These are phyloP conservation scores for Notolepis coatsorum DNA, from an alignment of 2,797 vertebrate species.

Conservation along the genomic window DNA sequence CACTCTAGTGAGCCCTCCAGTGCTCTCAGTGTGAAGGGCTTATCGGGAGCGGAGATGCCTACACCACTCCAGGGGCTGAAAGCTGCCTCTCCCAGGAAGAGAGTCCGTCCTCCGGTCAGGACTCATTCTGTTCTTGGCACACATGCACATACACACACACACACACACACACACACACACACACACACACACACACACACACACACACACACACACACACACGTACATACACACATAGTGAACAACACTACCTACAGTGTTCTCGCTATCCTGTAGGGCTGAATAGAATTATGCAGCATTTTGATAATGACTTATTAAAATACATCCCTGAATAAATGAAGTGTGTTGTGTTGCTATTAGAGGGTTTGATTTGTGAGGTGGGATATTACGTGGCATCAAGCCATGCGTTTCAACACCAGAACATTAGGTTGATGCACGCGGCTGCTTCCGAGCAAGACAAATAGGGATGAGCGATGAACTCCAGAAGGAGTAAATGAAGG, in stretches of 20 bases:
- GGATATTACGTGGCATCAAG: conserved; percentile 76
- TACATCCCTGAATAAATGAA: conserved; percentile 80
- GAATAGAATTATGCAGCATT: conserved; percentile 77
- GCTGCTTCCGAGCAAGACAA: conserved; percentile 69
- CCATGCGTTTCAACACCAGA: conserved; percentile 79
- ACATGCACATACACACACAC: neutral
- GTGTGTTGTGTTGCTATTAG: conserved; percentile 83
- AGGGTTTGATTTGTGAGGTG: conserved; percentile 84
- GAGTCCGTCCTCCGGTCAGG: conserved; percentile 58
- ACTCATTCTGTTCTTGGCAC: conserved; percentile 53
- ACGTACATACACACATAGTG: conserved; percentile 39
- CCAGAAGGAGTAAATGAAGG: conserved; percentile 47
- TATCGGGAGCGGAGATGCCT: conserved; percentile 61
- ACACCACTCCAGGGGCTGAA: conserved; percentile 52
- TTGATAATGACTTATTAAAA: conserved; percentile 84
- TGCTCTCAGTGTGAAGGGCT: conserved; percentile 58
- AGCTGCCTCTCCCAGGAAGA: conserved; percentile 61
- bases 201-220: neutral
- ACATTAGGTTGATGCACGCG: conserved; percentile 76
- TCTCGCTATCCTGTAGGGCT: conserved; percentile 61
- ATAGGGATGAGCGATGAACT: conserved; percentile 76
- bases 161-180: neutral
- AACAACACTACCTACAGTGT: conserved; percentile 45
- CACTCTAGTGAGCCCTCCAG: conserved; percentile 42
- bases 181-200: neutral